Base-by-base conservation (phyloP, 2,888 invertebrate species). In the Leptinotarsa rubiginosa region DNA sequence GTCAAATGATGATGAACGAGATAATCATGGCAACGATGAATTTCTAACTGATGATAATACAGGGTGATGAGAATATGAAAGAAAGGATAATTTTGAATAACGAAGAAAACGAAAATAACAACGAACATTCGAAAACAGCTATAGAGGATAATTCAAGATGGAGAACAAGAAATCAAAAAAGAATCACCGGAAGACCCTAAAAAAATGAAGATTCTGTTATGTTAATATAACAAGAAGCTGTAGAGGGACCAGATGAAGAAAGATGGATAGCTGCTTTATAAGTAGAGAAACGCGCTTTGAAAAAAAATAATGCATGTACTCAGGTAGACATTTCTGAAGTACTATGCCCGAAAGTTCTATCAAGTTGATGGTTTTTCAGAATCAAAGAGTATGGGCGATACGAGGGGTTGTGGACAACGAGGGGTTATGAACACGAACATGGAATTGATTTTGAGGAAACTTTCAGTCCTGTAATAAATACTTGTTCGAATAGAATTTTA, bases 201-300 rank as follows among this genome's bases (percentile, higher is more conserved):
- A 47, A 47, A 65, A 49, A 65, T 13, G 49, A 65, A 22, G 15
- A 65, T 18, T 65, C 15, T 47, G 66, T 50, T 25, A 20, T 74
- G 25, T 20, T 75, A 54, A 79, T 68, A 31, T 81, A 74, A 66
- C 54, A 76, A 54, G 79, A 81, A 70, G 79, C 80, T 50, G 69
- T 77, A 18, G 72, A 47, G 13, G 70, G 75, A 25, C 22, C 47
- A 56, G 73, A 81, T 47, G 65, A 69, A 65, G 31, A 67, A 15
- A 67, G 75, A 22, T 80, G 79, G 82, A 71, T 70, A 31, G 66
- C 62, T 67, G 81, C 80, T 15, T 80, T 81, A 25, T 4, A 25
- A 5, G 25, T 4, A 25, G 25, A 25, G 25, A 25, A 25, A 25
- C 4, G 25, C 20, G 20, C 20, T 20, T 20, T 20, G 20, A 20